Percentiles rank a stretch among this genome's conserved stretches.
phyloP scores from a whole-genome alignment of 2,888 invertebrate species.

The Diabrotica balteata region DNA sequence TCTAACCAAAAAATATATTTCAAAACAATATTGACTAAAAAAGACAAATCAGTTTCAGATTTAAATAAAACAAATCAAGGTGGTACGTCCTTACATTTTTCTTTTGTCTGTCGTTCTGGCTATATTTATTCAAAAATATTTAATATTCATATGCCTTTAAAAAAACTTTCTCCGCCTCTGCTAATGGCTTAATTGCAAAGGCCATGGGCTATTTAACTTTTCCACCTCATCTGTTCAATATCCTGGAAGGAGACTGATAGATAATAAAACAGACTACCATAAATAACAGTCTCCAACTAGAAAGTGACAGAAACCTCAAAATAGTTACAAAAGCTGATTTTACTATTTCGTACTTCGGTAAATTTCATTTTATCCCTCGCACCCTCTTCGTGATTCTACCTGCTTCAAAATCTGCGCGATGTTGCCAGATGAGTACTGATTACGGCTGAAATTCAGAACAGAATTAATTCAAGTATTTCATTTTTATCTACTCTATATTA shows the following conservation, averaged over 20 bases:
- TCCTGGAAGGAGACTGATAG: constrained; percentile 12
- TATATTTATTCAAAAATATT: too few relatives aligned
- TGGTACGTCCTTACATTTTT: too few relatives aligned
- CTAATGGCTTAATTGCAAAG: constrained; percentile 12
- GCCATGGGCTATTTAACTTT: constrained; percentile 10
- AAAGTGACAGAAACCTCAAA: constrained; percentile 30
- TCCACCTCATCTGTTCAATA: constrained; percentile 8
- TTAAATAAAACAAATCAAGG: too few relatives aligned
- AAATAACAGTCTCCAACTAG: constrained; percentile 30
- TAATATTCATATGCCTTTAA: too few relatives aligned
- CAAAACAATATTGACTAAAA: too few relatives aligned
- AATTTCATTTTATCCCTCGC: constrained; percentile 11
- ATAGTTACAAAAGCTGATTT: constrained; percentile 31
- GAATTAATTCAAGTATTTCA: too few relatives aligned
- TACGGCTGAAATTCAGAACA: too few relatives aligned
- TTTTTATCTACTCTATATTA: too few relatives aligned
- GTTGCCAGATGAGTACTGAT: constrained; percentile 3
- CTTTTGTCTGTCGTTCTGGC: too few relatives aligned
- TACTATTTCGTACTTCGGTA: constrained; percentile 19
- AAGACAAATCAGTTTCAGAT: too few relatives aligned
- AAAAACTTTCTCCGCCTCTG: constrained; percentile 1
- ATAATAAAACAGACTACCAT: constrained; percentile 21
- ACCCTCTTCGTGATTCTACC: constrained; percentile 17
- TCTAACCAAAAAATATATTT: too few relatives aligned
- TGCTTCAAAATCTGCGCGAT: constrained; percentile 11